Percentiles rank a stretch among this genome's conserved stretches.
These are phyloP conservation scores for Nanorana parkeri DNA, from an alignment of 2,113 vertebrate genomes.

Conservation along the genomic window DNA sequence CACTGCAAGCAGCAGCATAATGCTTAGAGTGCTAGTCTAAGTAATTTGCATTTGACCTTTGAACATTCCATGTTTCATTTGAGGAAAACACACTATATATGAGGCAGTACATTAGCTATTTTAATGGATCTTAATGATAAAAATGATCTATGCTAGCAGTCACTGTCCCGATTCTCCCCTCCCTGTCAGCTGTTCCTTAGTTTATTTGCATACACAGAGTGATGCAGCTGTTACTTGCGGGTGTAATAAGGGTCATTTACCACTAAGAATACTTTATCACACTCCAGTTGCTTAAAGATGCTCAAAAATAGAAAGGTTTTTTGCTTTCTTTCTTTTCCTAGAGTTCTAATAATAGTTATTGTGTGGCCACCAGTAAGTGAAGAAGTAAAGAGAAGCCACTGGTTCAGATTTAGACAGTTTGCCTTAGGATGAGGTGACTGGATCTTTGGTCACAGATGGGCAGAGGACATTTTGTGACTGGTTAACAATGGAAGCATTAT, in stretches of 20 bases:
- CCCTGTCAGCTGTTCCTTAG: slow-evolving; percentile 23
- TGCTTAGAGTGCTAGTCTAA: background rate
- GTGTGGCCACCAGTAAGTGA: too few relatives aligned
- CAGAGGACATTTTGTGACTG: too few relatives aligned
- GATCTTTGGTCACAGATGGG: too few relatives aligned
- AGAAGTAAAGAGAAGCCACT: too few relatives aligned
- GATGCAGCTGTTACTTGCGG: slow-evolving; percentile 34
- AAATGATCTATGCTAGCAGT: slow-evolving; percentile 7
- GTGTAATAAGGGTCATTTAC: slow-evolving; percentile 29
- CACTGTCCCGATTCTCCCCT: background rate
- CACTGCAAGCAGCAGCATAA: too few relatives aligned
- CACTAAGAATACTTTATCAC: slow-evolving; percentile 21
- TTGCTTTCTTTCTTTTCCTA: background rate
- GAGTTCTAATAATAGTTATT: too few relatives aligned
- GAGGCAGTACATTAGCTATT: slow-evolving; percentile 4
- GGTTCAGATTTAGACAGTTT: too few relatives aligned
- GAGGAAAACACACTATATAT: slow-evolving; percentile 7
- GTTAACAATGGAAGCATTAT: too few relatives aligned
- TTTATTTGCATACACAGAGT: slow-evolving; percentile 22
- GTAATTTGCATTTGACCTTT: slow-evolving; percentile 11
- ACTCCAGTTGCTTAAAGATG: slow-evolving; percentile 15
- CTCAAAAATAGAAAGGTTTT: slow-evolving; percentile 19
- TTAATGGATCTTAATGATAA: slow-evolving; percentile 43
- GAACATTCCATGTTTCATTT: slow-evolving; percentile 10
- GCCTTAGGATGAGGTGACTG: too few relatives aligned